A percentile compares a stretch with the other conserved stretches of the same genome.
These are phyloP conservation scores for Ctenopoma kingsleyae DNA, from an alignment of 2,797 vertebrate species.

Conservation along the genomic window DNA sequence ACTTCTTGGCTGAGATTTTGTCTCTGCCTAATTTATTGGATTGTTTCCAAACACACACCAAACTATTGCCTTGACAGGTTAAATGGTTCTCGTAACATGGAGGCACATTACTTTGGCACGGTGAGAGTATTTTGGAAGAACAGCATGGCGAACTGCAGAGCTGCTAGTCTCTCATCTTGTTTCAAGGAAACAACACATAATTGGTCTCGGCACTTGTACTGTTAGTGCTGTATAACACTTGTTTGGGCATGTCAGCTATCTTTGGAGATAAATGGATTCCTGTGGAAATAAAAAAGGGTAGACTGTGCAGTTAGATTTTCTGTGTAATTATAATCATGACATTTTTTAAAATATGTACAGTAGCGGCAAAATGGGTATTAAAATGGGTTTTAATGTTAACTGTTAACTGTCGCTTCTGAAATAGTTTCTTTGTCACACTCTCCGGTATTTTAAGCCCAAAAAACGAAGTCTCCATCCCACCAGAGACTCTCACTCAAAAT, in stretches of 20 bases:
- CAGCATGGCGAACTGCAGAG: conserved; percentile 49
- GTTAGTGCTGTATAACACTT: conserved; percentile 58
- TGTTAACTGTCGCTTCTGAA: conserved; percentile 11
- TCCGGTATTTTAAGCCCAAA: conserved; percentile 44
- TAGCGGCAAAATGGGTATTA: conserved; percentile 18
- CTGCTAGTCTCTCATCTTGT: conserved; percentile 57
- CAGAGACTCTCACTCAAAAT: conserved; percentile 78
- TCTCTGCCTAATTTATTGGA: conserved; percentile 75
- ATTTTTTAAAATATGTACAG: conserved; percentile 36
- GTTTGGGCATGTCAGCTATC: conserved; percentile 56
- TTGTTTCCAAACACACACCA: conserved; percentile 75
- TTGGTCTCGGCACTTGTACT: conserved; percentile 63
- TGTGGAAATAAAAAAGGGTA: conserved; percentile 60
- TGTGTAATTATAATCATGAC: conserved; percentile 50
- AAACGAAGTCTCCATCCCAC: conserved; percentile 61
- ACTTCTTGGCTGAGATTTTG: conserved; percentile 68
- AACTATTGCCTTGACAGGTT: conserved; percentile 79
- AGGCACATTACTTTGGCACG: conserved; percentile 73
- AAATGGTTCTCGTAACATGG: conserved; percentile 77
- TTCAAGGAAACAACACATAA: conserved; percentile 72
- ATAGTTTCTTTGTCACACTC: conserved; percentile 17
- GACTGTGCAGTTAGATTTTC: conserved; percentile 6
- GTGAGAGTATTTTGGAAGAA: conserved; percentile 51
- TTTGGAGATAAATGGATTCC: conserved; percentile 61
- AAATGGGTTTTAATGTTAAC: conserved; percentile 10